Evolutionary conservation across 2,888 invertebrate species (phyloP), one percentile per base, ranked within the genome.

Genomic region (Melanostoma mellinum): DNA sequence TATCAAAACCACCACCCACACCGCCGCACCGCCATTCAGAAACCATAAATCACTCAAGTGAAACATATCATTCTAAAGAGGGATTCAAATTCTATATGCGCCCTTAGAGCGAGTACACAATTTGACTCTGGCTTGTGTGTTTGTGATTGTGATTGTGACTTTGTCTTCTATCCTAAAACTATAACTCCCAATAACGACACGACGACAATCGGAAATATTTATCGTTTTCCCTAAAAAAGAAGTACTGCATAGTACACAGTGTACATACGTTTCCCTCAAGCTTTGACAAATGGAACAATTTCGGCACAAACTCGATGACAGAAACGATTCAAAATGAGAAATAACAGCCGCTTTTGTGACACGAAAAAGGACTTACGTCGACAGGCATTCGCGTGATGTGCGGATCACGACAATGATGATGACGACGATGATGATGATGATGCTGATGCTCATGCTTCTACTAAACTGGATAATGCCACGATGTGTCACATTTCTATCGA

Each of bases 271-370:
- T 20, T 20, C 63, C 73, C 36, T 50, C 55, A n/a, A 42, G 72
- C 63, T 42, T 58, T 80, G 85, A 85, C 85, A 85, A 85, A 85
- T 76, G 85, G 76, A 48, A 75, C 80, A 75, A 76, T 85, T 76
- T 63, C 46, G 52, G 60, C 68, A 76, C 67, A 75, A 76, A 56
- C 67, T 50, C 80, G 80, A 68, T 76, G 85, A 85, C 85, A 85
- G 75, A 80, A 80, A 53, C 85, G 75, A 80, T 85, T 72, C 85
- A 67, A 76, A 84, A 85, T 85, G 85, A 85, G 74, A 80, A 80
- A 85, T 85, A 80, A 85, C 80, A 85, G 80, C 53, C 80, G 76
- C 80, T 85, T 85, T 68, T 44, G 80, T 76, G 80, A 85, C 80
- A 85, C 68, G 85, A 68, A 85, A 85, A 85, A 80, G 85, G 85